Evolutionary conservation across 2,888 invertebrate genomes (phyloP).

Genomic region (Cremastinae sp.): DNA sequence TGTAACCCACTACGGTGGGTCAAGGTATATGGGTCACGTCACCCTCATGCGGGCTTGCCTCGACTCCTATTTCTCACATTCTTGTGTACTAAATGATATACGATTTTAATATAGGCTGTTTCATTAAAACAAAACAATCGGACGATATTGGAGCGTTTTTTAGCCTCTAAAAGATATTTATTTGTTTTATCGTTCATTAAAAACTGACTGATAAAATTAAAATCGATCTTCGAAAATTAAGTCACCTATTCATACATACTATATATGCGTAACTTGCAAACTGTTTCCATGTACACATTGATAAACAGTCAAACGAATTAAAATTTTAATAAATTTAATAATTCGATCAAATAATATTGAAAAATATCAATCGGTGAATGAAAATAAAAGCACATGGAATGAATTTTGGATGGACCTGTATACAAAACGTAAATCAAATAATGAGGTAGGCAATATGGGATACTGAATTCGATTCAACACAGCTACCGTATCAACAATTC

Average conservation of each 20-base stretch:
- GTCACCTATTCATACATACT: no score
- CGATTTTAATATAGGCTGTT: slow-evolving; percentile 3
- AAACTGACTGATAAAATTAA: no score
- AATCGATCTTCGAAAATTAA: no score
- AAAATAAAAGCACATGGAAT: no score
- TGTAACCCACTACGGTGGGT: slow-evolving; percentile 75
- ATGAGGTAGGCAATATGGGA: slow-evolving; percentile 19
- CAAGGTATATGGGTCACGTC: slow-evolving; percentile 78
- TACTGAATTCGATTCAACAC: slow-evolving; percentile 3
- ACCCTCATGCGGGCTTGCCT: slow-evolving; percentile 78
- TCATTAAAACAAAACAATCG: neutral
- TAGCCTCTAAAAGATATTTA: no score
- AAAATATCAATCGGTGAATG: no score
- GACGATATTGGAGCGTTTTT: no score
- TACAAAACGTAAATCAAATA: neutral
- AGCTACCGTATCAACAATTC: slow-evolving; percentile 30
- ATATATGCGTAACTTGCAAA: no score
- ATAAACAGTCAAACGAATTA: no score
- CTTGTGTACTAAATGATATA: slow-evolving; percentile 52
- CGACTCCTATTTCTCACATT: slow-evolving; percentile 59
- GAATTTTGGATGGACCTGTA: slow-evolving; percentile 7
- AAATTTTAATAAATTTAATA: neutral
- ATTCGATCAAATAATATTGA: neutral
- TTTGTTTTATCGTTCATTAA: no score
- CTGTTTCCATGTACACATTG: no score